phyloP scores from a whole-genome alignment of 2,888 invertebrate genomes.

The Odontocolon sp. region DNA sequence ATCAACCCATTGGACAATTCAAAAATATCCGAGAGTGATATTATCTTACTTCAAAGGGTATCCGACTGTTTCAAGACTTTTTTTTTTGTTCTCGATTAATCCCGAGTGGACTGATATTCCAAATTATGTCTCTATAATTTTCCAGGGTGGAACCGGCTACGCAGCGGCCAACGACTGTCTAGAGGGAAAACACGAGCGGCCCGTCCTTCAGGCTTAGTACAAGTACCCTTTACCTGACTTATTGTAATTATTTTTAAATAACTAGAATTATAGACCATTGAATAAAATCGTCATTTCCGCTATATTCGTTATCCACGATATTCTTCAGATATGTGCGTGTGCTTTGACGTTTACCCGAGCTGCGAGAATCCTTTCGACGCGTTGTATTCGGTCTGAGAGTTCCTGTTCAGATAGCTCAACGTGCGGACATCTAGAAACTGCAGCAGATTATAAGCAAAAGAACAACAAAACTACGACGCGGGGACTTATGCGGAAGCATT shows the following conservation, averaged over 20 bases:
- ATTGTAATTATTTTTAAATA: background rate
- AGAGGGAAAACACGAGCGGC: constrained; percentile 91
- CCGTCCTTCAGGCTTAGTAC: constrained; percentile 91
- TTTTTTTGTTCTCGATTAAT: constrained; percentile 2
- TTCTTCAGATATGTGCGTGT: too few relatives aligned
- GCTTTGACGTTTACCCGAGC: too few relatives aligned
- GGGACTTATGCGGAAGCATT: too few relatives aligned
- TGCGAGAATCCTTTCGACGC: too few relatives aligned
- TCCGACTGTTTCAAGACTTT: constrained; percentile 61
- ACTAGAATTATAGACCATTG: background rate
- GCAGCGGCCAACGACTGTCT: constrained; percentile 92
- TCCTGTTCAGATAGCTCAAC: too few relatives aligned
- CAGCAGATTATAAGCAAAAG: too few relatives aligned
- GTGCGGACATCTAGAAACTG: too few relatives aligned
- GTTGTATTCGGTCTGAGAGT: too few relatives aligned
- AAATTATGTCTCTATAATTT: background rate
- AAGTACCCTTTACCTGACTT: background rate
- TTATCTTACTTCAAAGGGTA: constrained; percentile 94
- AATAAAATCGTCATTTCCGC: background rate
- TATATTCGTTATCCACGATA: too few relatives aligned
- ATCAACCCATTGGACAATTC: constrained; percentile 95
- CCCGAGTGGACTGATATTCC: too few relatives aligned
- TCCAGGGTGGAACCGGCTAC: constrained; percentile 97
- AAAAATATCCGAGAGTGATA: constrained; percentile 93
- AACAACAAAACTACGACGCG: too few relatives aligned